phyloP scores from a whole-genome alignment of 2,113 vertebrate species.

The Aphelocoma coerulescens region DNA sequence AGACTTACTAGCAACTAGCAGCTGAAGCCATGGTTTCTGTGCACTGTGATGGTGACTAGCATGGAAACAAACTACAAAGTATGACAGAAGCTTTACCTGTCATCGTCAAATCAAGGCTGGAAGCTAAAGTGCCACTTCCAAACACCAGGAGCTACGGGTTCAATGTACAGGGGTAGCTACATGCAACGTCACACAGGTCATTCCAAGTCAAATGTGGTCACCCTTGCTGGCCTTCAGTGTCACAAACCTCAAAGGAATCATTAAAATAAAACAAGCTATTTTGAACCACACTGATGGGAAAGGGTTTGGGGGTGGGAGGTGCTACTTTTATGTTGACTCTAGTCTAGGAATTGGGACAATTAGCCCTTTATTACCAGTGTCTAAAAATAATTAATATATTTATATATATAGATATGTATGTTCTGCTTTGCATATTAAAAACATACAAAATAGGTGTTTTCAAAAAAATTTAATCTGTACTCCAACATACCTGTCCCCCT shows the following conservation, averaged over 20 bases:
- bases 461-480: neutral
- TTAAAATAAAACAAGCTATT: neutral
- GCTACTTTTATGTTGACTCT: neutral
- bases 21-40: neutral
- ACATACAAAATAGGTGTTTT: neutral
- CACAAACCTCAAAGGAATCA: neutral
- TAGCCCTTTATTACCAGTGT: neutral
- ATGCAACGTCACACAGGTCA: neutral
- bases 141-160: neutral
- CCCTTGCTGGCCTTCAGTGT: neutral
- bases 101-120: neutral
- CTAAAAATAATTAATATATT: neutral
- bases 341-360: neutral
- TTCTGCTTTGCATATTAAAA: neutral
- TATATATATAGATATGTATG: neutral
- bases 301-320: neutral
- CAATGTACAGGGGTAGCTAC: neutral
- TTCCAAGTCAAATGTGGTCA: neutral
- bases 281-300: neutral
- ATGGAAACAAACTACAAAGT: neutral
- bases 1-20: neutral
- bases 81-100: neutral
- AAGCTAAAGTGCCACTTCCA: neutral
- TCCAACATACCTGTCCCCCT: neutral
- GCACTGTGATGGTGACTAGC: neutral